A percentile compares a stretch with the other conserved stretches of the same genome.
These are phyloP conservation scores for Erythrocercus mccallii DNA, from an alignment of 2,113 vertebrate genomes.

Conservation along the genomic window DNA sequence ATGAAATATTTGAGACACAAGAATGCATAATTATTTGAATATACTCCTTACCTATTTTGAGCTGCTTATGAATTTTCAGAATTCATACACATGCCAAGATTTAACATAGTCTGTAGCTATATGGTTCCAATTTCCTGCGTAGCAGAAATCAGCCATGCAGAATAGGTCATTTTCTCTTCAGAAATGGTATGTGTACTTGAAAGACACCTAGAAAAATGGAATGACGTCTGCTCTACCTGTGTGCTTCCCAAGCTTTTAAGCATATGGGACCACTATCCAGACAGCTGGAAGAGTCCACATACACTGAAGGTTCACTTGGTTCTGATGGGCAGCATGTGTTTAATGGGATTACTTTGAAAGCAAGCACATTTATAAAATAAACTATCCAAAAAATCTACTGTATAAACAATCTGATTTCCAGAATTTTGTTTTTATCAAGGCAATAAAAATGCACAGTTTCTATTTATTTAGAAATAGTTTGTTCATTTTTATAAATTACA, in stretches of 20 bases:
- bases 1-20: neutral
- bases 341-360: neutral
- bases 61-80: neutral
- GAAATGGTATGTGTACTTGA: neutral
- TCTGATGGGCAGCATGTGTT: neutral
- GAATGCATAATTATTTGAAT: neutral
- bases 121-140: neutral
- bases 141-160: neutral
- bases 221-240: neutral
- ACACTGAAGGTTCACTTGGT: neutral
- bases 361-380: neutral
- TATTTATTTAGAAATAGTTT: neutral
- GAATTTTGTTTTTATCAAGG: neutral
- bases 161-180: neutral
- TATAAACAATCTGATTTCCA: neutral
- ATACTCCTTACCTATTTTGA: neutral
- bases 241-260: neutral
- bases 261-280: neutral
- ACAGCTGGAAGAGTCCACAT: neutral
- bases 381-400: neutral
- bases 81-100: neutral
- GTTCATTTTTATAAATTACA: neutral
- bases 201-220: neutral
- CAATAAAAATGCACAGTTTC: neutral
- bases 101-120: neutral